Evolutionary conservation across 1,140 invertebrate genomes (phyloP), one percentile per base, ranked within the genome.

Genomic region (Saccostrea glomerata): DNA sequence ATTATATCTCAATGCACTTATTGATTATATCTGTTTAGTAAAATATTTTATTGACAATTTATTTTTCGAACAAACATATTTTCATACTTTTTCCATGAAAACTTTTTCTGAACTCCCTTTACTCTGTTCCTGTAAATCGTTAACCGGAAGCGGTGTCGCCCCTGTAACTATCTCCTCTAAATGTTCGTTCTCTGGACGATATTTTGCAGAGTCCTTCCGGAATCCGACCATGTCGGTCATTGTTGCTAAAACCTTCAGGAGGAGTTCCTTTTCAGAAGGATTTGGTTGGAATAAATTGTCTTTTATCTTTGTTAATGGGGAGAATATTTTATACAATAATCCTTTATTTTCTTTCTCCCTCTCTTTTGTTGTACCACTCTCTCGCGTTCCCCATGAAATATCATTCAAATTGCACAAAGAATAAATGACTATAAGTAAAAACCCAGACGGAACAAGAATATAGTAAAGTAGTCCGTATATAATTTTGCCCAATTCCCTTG

Each of bases 401-500:
- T 36, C 30, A 36, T 36, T 36, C 30, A 36, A 36, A 36, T 36
- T 36, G 30, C 30, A 36, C 30, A 36, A 36, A 36, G 30, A 36
- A 36, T 36, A 36, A 36, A 36, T 36, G 30, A 36, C 30, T 36
- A 36, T 0, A 36, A 36, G 30, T 36, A 36, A 36, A 2, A 36
- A 36, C 30, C 30, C 30, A 0, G 30, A 36, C 30, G 30, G 30
- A 36, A 36, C 30, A 36, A 36, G 30, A 1, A 36, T 36, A 36
- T 36, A 36, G 30, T 36, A 36, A 36, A 36, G 97, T 1, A 98
- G 96, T 91, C 98, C 98, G 54, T 97, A 98, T 12, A 99, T 96
- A 88, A 99, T 98, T 95, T 98, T 99, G 96, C 97, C 97, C 95
- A 99, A 99, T 95, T 99, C 99, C 96, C 99, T 98, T 0, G 99